phyloP scores from a whole-genome alignment of 1,140 invertebrate genomes.

The Drosophila rufa region DNA sequence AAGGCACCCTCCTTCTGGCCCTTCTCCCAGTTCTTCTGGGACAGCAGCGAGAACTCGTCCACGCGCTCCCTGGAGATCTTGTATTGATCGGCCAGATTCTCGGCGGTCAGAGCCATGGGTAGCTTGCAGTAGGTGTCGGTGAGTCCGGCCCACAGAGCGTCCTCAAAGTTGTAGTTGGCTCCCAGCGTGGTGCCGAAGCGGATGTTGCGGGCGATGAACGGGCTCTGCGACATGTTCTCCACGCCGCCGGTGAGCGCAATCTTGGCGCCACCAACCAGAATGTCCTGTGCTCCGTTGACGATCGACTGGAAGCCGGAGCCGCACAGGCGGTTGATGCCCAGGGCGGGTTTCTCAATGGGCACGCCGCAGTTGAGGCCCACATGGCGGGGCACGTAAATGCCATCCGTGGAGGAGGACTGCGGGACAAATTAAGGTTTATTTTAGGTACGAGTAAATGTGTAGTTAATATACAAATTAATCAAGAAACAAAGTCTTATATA shows the following conservation, averaged over 20 bases:
- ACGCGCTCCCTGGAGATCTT: constrained; percentile 94
- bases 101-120: constrained; percentile 98
- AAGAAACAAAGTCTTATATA: too few species aligned
- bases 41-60: constrained; percentile 94
- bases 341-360: constrained; percentile 92
- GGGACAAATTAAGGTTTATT: neutral
- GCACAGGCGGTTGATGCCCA: constrained; percentile 95
- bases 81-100: constrained; percentile 97
- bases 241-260: constrained; percentile 96
- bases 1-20: constrained; percentile 95
- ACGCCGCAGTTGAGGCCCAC: constrained; percentile 93
- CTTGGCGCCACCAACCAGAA: constrained; percentile 93
- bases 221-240: constrained; percentile 98
- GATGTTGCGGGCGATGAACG: constrained; percentile 94
- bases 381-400: constrained; percentile 95
- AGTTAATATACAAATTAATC: too few species aligned
- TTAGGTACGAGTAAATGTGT: too few species aligned
- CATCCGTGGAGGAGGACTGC: constrained; percentile 89
- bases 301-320: constrained; percentile 98
- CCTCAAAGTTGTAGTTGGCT: constrained; percentile 92
- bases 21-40: constrained; percentile 93
- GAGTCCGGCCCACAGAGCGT: constrained; percentile 96
- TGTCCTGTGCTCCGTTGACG: constrained; percentile 96
- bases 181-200: constrained; percentile 97
- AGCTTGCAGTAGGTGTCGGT: constrained; percentile 95